Conservation (phyloP, 35 echinoderm and acorn worm genomes). For the Heliocidaris tuberculata region DNA sequence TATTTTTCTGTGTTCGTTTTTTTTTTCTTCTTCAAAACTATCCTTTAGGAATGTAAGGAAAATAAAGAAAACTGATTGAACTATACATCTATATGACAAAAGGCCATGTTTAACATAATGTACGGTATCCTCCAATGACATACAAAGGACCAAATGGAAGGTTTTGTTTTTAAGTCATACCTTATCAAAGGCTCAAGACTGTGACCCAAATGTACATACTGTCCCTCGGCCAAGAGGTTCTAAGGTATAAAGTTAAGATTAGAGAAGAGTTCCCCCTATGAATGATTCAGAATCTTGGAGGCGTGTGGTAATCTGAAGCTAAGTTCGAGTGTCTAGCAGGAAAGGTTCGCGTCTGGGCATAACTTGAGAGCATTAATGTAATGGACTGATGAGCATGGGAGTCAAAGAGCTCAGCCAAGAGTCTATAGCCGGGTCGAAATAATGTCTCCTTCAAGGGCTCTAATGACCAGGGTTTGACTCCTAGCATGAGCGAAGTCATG, state of each 20-base stretch:
- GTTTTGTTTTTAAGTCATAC: not conserved
- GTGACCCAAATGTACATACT: not conserved
- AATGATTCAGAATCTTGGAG: not conserved
- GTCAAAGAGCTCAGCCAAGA: not conserved
- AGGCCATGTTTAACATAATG: not conserved
- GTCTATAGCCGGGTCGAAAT: not conserved
- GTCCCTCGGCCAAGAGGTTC: not conserved
- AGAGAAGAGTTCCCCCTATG: not conserved
- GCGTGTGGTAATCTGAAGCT: not conserved
- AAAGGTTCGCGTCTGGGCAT: constrained; percentile 8
- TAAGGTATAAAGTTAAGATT: not conserved
- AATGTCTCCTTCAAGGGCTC: not conserved
- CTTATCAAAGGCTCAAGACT: not conserved
- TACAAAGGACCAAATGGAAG: not conserved
- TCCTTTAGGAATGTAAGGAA: not conserved
- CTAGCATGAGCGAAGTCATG: not conserved
- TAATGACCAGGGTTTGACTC: not conserved
- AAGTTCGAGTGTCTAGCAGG: not conserved
- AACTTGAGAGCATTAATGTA: constrained; percentile 35
- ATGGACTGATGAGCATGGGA: not conserved
- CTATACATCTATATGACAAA: not conserved
- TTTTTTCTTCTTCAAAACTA: not conserved
- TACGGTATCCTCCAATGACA: not conserved
- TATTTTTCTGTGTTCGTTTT: too few relatives aligned
- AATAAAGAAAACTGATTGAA: not conserved